Evolutionary conservation across 2,888 invertebrate species (phyloP).

Genomic region (Leuctra nigra): DNA sequence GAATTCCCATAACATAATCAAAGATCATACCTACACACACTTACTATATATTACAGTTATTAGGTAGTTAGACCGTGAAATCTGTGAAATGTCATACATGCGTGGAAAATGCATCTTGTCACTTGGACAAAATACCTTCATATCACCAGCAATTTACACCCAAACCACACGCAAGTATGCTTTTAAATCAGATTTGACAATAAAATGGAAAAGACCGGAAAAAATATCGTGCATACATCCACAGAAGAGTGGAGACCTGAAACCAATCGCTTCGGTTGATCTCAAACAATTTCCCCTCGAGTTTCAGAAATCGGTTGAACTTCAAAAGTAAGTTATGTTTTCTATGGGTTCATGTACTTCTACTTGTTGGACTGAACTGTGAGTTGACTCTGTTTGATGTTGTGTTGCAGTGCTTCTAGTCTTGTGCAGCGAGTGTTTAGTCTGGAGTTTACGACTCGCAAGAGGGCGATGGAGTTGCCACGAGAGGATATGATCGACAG

Average conservation of each 20-base stretch:
- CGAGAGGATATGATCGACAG: conserved; percentile 49
- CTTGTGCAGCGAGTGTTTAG: conserved; percentile 63
- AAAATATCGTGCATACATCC: conserved; percentile 58
- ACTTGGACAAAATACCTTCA: background rate
- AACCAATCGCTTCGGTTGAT: conserved; percentile 49
- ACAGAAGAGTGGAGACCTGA: conserved; percentile 64
- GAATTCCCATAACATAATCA: no score
- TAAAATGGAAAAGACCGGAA: conserved; percentile 71
- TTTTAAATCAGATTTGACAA: conserved; percentile 63
- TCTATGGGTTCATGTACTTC: conserved; percentile 1
- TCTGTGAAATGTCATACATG: background rate
- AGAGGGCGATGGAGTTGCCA: conserved; percentile 46
- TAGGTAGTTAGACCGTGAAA: no score
- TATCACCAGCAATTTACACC: no score
- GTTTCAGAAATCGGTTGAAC: conserved; percentile 57
- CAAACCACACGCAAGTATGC: conserved; percentile 39
- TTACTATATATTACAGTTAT: no score
- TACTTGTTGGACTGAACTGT: background rate
- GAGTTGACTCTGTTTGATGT: conserved; percentile 2
- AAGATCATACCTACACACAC: no score
- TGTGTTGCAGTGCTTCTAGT: conserved; percentile 58
- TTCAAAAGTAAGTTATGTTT: conserved; percentile 53
- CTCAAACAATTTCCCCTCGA: conserved; percentile 44
- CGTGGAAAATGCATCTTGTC: background rate
- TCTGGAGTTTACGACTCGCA: conserved; percentile 57